These are phyloP conservation scores for Frankliniella fusca DNA, from an alignment of 2,888 invertebrate genomes.

Conservation along the genomic window DNA sequence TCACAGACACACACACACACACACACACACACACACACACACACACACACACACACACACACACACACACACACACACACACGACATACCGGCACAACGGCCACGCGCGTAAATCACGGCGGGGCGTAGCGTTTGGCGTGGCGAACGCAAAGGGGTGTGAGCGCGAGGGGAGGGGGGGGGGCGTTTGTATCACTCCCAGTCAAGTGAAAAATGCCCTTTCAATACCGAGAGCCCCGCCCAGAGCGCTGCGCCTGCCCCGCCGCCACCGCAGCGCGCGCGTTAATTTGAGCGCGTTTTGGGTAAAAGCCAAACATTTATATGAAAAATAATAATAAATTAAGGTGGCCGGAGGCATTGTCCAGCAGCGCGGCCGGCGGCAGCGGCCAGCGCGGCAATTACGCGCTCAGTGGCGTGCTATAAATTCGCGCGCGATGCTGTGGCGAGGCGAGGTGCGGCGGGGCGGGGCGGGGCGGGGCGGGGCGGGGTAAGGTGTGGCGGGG, in stretches of 20 bases:
- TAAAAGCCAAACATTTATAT: constrained; percentile 2
- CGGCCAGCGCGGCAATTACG: neutral
- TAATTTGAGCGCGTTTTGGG: constrained; percentile 1
- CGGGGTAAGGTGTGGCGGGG: neutral
- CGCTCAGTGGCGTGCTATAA: neutral
- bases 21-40: too few species aligned
- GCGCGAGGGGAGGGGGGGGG: neutral
- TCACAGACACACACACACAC: too few species aligned
- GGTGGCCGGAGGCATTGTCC: neutral
- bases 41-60: too few species aligned
- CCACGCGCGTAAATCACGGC: too few species aligned
- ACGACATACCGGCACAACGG: too few species aligned
- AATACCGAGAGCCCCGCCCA: neutral
- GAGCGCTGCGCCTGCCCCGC: neutral
- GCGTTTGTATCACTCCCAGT: neutral
- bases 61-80: too few species aligned
- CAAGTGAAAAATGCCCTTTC: neutral
- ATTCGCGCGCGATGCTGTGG: neutral
- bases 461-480: neutral
- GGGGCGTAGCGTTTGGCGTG: neutral
- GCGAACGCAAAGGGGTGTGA: neutral
- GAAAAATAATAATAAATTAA: constrained; percentile 27
- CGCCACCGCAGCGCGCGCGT: neutral
- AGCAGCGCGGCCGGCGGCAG: neutral
- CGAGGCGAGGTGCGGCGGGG: neutral